Conservation (phyloP, 2,797 vertebrate species). For the Bovichtus diacanthus region DNA sequence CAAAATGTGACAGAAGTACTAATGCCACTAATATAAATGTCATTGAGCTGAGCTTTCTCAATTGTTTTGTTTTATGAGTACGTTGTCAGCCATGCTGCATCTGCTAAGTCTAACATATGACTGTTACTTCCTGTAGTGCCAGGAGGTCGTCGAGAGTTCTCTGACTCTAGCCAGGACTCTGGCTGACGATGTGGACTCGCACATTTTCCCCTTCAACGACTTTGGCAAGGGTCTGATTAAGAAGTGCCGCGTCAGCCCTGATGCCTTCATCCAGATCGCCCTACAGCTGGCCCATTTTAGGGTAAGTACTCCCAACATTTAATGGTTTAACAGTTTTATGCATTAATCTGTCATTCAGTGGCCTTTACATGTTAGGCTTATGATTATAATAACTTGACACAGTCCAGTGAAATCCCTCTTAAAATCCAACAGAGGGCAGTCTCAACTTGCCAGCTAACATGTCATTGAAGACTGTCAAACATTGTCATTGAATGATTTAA, state of each 20-base stretch:
- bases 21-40: not conserved
- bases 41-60: not conserved
- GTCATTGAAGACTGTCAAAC: not conserved
- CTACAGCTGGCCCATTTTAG: slow-evolving; percentile 96
- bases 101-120: slow-evolving; percentile 7
- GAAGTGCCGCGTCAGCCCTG: slow-evolving; percentile 93
- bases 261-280: slow-evolving; percentile 94
- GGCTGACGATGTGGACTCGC: slow-evolving; percentile 92
- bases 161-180: slow-evolving; percentile 86
- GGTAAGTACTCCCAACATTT: slow-evolving; percentile 72
- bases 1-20: not conserved
- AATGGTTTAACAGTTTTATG: accelerated
- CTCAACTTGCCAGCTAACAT: not conserved
- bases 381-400: not conserved
- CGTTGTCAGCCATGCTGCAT: not conserved
- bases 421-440: slow-evolving; percentile 69
- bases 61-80: not conserved
- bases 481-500: not conserved
- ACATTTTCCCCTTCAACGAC: slow-evolving; percentile 87
- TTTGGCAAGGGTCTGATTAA: slow-evolving; percentile 97
- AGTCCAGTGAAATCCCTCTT: not conserved
- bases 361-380: not conserved
- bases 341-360: not conserved
- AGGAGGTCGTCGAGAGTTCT: slow-evolving; percentile 88
- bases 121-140: slow-evolving; percentile 84